These are phyloP conservation scores for Globicephala melas DNA, from an alignment of 2,113 vertebrate species.

Conservation along the genomic window DNA sequence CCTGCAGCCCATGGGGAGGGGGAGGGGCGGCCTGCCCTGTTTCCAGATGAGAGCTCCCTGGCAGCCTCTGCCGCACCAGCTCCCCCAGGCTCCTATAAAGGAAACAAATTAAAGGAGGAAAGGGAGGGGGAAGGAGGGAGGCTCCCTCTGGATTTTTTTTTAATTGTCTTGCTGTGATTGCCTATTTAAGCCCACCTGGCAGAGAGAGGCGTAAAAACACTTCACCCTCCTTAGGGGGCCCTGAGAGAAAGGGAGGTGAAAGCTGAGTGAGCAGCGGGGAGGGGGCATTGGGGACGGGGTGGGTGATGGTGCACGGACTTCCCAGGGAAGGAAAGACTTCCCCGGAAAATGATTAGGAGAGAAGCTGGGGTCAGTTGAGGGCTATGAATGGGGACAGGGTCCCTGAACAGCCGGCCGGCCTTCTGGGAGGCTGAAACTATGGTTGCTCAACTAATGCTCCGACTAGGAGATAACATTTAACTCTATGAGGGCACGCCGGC, in stretches of 20 bases:
- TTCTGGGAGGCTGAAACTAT: background rate
- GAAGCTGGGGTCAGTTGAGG: background rate
- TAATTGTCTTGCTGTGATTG: slow-evolving; percentile 62
- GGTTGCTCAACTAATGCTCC: background rate
- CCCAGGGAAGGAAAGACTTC: background rate
- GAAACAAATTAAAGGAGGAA: slow-evolving; percentile 24
- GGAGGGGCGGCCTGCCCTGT: background rate
- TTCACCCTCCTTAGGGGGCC: slow-evolving; percentile 43
- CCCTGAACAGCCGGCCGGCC: background rate
- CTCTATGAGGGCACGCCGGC: fast-evolving
- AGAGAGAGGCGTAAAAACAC: slow-evolving; percentile 40
- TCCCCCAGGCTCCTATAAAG: slow-evolving; percentile 14
- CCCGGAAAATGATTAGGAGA: background rate
- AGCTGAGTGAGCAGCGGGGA: background rate
- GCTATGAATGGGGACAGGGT: background rate
- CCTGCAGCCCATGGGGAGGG: fast-evolving
- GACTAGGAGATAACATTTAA: background rate
- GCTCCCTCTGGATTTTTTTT: slow-evolving; percentile 8
- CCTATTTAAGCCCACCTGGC: slow-evolving; percentile 58
- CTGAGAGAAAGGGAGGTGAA: background rate
- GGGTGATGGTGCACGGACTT: fast-evolving
- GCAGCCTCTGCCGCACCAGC: background rate
- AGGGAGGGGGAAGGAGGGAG: background rate
- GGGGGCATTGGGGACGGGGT: fast-evolving
- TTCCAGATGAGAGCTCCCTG: background rate